phyloP scores from a whole-genome alignment of 2,113 vertebrate genomes.

The Myotis brandtii region DNA sequence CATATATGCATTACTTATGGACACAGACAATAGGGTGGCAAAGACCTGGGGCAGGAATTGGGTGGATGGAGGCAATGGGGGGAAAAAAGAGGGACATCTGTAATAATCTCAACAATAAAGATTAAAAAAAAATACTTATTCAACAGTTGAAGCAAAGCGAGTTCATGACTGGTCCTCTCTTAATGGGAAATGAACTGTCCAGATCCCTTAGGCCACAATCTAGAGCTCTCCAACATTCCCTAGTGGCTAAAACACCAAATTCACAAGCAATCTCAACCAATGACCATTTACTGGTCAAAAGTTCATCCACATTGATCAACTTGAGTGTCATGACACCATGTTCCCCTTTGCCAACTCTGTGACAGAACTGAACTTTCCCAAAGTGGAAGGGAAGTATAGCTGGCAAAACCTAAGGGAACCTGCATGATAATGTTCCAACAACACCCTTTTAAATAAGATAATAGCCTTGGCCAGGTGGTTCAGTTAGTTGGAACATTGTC shows the following conservation, averaged over 20 bases:
- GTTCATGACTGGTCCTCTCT: background rate
- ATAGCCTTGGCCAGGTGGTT: background rate
- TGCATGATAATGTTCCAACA: background rate
- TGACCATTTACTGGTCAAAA: background rate
- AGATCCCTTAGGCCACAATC: background rate
- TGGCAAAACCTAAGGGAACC: background rate
- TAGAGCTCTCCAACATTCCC: background rate
- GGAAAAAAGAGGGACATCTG: too few species aligned
- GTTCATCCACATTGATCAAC: background rate
- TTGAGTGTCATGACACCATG: background rate
- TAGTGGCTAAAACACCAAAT: background rate
- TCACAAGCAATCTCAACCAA: background rate
- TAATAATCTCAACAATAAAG: too few species aligned
- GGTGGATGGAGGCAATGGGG: too few species aligned
- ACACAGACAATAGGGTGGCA: too few species aligned
- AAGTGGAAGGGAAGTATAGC: background rate
- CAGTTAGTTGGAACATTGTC: background rate
- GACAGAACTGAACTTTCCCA: background rate
- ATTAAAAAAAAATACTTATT: background rate
- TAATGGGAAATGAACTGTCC: rapidly evolving
- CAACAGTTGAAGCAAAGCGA: background rate
- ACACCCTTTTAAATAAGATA: background rate
- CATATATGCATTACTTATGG: too few species aligned
- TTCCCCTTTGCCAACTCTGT: background rate
- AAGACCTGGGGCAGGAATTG: too few species aligned